Base-by-base conservation (phyloP, 1,140 invertebrate genomes). In the Fopius arisanus region DNA sequence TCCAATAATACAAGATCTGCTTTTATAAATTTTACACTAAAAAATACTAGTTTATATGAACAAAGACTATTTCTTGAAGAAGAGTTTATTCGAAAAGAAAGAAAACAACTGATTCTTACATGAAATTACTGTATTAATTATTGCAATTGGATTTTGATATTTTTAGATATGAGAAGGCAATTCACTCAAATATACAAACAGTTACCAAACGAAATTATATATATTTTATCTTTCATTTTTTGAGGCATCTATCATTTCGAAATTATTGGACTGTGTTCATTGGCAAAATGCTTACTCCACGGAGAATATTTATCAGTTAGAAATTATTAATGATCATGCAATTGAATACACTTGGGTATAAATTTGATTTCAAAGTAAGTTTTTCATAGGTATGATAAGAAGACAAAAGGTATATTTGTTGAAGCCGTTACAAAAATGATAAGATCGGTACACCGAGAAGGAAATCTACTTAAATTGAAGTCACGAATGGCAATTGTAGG, bases 401-500 rank as follows among this genome's bases (percentile, higher is more conserved):
- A 14, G 10, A 59, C n/a, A n/a, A n/a, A 10, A 59, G 54, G 6
- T 59, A 59, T 26, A 59, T 59, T 59, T 59, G 54, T 59, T 59
- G 19, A 54, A 75, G 31, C 33, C 41, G 72, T 67, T 59, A 67
- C 31, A 74, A 67, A 67, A 77, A 76, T 66, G 77, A 65, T 54
- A 67, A 70, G 63, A 70, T 78, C 74, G 76, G 69, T 41, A 70
- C 79, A 75, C 70, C 77, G 66, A 75, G 66, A 76, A 75, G 76
- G 78, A 48, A 75, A 81, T 81, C 80, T 82, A 81, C 81, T 82
- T 82, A 82, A 81, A 75, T n/a, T 62, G 33, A 70, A 40, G 29
- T 23, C 21, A 66, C 65, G 63, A 54, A 69, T 54, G 67, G 41
- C 23, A 54, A 51, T 28, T 21, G 62, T 26, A 71, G 59, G 65